phyloP scores from a whole-genome alignment of 2,113 vertebrate species.

The Podocnemis expansa region DNA sequence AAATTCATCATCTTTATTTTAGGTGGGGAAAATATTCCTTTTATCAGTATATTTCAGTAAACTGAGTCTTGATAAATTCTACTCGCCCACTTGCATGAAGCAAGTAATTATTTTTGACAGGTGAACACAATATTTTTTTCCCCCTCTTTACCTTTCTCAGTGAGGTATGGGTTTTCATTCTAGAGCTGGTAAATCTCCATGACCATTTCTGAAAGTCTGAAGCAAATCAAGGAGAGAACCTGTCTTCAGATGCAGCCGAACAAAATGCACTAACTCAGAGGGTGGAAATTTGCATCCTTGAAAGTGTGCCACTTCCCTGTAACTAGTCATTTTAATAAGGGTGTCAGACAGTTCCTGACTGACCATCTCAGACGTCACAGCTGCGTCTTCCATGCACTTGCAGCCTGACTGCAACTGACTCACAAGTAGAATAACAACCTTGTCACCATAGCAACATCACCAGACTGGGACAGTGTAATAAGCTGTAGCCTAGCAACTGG shows the following conservation, averaged over 20 bases:
- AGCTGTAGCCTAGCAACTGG: conserved; percentile 62
- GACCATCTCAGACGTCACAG: conserved; percentile 54
- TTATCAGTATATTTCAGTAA: not conserved
- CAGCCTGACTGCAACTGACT: conserved; percentile 29
- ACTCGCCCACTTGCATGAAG: not conserved
- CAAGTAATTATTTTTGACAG: not conserved
- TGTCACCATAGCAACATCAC: conserved; percentile 72
- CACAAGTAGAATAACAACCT: conserved; percentile 42
- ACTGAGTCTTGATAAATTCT: not conserved
- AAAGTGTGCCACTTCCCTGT: not conserved
- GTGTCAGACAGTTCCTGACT: not conserved
- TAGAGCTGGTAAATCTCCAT: not conserved
- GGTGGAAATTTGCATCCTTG: too few species aligned
- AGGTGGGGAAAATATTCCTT: not conserved
- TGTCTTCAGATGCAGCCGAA: not conserved
- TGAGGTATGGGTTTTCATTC: not conserved
- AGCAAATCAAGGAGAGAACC: not conserved
- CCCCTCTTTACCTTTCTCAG: not conserved
- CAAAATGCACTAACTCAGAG: fast-evolving
- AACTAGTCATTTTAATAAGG: not conserved
- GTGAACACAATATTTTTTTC: not conserved
- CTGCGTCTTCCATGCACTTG: conserved; percentile 9
- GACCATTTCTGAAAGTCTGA: fast-evolving
- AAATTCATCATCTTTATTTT: not conserved
- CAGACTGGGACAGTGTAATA: conserved; percentile 51